A percentile compares a stretch with the other conserved stretches of the same genome.
phyloP scores from a whole-genome alignment of 2,797 vertebrate species.

The Lithobates pipiens region DNA sequence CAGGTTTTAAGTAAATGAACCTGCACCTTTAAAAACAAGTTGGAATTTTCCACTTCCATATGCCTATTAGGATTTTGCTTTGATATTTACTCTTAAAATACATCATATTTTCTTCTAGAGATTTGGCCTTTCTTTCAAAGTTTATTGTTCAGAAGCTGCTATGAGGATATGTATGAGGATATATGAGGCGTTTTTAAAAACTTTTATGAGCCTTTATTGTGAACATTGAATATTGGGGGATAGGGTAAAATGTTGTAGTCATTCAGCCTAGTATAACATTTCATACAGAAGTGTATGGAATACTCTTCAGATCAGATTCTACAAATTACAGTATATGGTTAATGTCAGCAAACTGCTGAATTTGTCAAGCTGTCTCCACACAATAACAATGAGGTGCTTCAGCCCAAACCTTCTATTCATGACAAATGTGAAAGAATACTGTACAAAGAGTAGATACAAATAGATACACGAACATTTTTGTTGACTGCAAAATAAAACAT shows the following conservation, averaged over 20 bases:
- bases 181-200: no score
- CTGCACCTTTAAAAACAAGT: no score
- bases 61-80: no score
- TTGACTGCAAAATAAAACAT: background rate
- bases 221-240: background rate
- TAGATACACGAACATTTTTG: background rate
- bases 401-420: conserved; percentile 3
- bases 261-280: conserved; percentile 1
- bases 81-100: no score
- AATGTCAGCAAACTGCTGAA: conserved; percentile 37
- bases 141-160: no score
- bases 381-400: conserved; percentile 23
- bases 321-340: background rate
- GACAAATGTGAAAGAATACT: background rate
- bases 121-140: no score
- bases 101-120: no score
- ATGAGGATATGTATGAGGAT: no score
- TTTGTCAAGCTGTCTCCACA: conserved; percentile 19
- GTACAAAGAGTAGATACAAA: background rate
- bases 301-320: conserved; percentile 19
- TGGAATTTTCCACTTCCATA: no score
- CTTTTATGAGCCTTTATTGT: background rate
- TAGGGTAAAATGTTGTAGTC: background rate
- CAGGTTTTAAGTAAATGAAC: no score
- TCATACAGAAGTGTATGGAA: conserved; percentile 1